Percentiles rank a stretch among this genome's conserved stretches.
Conservation (phyloP, 2,797 vertebrate genomes). For the Rhinatrema bivittatum region DNA sequence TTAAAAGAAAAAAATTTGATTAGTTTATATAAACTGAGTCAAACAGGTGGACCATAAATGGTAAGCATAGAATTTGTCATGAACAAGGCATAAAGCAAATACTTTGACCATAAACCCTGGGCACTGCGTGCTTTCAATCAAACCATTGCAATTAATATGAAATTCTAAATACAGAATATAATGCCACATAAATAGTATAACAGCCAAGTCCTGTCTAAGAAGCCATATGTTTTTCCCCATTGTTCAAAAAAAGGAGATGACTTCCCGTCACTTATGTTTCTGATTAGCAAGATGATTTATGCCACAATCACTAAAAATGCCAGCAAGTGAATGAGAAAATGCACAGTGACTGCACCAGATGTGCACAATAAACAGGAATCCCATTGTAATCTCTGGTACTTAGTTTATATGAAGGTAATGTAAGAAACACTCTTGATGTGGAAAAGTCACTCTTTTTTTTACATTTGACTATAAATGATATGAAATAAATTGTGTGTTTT, state of each 20-base stretch:
- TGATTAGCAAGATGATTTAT: constrained; percentile 99
- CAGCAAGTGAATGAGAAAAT: constrained; percentile 98
- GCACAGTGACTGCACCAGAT: constrained; percentile 99
- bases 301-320: constrained; percentile 99
- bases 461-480: constrained; percentile 99
- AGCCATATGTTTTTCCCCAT: constrained; percentile 98
- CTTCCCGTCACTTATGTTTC: constrained; percentile 99
- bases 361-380: constrained; percentile 99
- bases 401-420: constrained; percentile 99
- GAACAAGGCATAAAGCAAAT: constrained; percentile 44
- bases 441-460: constrained; percentile 95
- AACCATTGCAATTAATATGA: constrained; percentile 65
- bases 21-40: no score
- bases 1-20: no score
- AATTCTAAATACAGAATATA: constrained; percentile 75
- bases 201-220: constrained; percentile 81
- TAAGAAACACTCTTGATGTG: constrained; percentile 91
- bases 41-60: constrained; percentile 29
- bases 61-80: constrained; percentile 19
- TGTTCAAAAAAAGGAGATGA: constrained; percentile 97
- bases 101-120: constrained; percentile 46
- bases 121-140: constrained; percentile 53
- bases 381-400: constrained; percentile 99
- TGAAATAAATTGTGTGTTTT: constrained; percentile 99
- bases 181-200: constrained; percentile 72